phyloP scores from a whole-genome alignment of 2,113 vertebrate species.

The Halcyon senegalensis region DNA sequence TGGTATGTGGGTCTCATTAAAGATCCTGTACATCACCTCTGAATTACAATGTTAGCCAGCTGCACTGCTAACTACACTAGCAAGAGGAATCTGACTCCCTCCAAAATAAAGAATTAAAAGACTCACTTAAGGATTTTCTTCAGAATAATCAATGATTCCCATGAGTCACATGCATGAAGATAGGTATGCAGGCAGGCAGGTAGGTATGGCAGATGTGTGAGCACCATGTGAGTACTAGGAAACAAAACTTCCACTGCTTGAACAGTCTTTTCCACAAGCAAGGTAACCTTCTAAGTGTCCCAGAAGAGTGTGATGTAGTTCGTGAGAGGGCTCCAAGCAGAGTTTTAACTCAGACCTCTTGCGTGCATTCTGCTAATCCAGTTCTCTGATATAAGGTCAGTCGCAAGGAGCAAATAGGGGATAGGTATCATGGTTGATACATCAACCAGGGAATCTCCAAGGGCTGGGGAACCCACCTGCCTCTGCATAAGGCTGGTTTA shows the following conservation, averaged over 20 bases:
- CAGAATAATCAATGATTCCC: not conserved
- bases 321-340: not conserved
- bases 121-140: not conserved
- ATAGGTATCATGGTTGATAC: not conserved
- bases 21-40: conserved; percentile 40
- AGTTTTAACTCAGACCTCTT: not conserved
- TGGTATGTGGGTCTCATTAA: conserved; percentile 53
- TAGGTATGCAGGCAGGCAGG: not conserved
- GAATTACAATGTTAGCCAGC: conserved; percentile 37
- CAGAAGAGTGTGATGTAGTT: not conserved
- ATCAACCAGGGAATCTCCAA: not conserved
- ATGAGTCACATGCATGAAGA: not conserved
- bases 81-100: not conserved
- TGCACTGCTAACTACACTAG: not conserved
- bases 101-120: not conserved
- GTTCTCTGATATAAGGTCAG: not conserved
- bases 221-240: not conserved
- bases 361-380: not conserved
- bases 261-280: not conserved
- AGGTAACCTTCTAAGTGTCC: not conserved
- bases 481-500: not conserved
- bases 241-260: not conserved
- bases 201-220: not conserved
- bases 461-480: not conserved
- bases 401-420: not conserved